Percentiles rank a stretch among this genome's conserved stretches.
These are phyloP conservation scores for Micoletzkya japonica DNA, from an alignment of 2,888 invertebrate genomes.

Conservation along the genomic window DNA sequence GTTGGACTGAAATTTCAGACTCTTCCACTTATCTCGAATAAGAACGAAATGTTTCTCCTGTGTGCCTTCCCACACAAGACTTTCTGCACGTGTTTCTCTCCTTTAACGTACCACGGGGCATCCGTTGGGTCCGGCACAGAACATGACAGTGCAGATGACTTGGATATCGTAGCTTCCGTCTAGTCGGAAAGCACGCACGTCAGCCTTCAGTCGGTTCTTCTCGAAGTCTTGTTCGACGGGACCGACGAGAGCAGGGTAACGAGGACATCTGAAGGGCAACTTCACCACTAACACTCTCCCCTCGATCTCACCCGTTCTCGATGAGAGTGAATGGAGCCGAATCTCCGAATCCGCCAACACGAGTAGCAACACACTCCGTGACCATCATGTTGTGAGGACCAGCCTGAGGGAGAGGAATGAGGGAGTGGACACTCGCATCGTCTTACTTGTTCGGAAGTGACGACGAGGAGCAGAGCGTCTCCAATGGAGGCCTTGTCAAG, in stretches of 20 bases:
- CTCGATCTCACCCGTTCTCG: slow-evolving; percentile 59
- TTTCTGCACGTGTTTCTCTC: neutral
- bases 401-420: slow-evolving; percentile 36
- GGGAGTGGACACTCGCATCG: neutral
- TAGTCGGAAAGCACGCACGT: slow-evolving; percentile 63
- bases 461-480: slow-evolving; percentile 58
- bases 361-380: slow-evolving; percentile 63
- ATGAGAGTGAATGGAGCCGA: slow-evolving; percentile 63
- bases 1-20: slow-evolving; percentile 53
- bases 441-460: slow-evolving; percentile 55
- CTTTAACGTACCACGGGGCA: slow-evolving; percentile 57
- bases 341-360: slow-evolving; percentile 63
- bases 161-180: slow-evolving; percentile 64
- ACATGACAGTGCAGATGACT: slow-evolving; percentile 63
- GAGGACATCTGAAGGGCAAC: slow-evolving; percentile 52
- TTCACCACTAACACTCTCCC: no score
- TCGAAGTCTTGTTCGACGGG: slow-evolving; percentile 64
- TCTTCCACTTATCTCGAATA: no score
- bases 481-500: slow-evolving; percentile 62
- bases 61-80: neutral
- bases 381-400: slow-evolving; percentile 65
- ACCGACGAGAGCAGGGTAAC: slow-evolving; percentile 64
- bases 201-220: slow-evolving; percentile 62
- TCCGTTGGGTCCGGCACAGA: slow-evolving; percentile 64
- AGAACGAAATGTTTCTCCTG: neutral